These are phyloP conservation scores for Chloroclysta siterata DNA, from an alignment of 2,888 invertebrate species.

Conservation along the genomic window DNA sequence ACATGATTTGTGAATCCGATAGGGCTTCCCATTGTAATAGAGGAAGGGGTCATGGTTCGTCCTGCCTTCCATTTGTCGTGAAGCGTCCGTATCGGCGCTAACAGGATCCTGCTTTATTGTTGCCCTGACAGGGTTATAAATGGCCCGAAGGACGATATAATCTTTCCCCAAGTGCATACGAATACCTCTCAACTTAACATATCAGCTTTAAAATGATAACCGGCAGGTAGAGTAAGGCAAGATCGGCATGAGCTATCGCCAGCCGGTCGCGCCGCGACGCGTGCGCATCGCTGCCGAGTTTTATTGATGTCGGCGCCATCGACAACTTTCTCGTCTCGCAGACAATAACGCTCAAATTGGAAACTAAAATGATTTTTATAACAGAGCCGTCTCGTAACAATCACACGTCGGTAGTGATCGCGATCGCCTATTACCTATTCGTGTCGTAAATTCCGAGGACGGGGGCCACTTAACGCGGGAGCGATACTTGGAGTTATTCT, in stretches of 20 bases:
- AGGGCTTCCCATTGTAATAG: conserved; percentile 58
- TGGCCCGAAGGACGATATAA: conserved; percentile 67
- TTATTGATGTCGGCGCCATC: conserved; percentile 83
- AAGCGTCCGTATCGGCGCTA: conserved; percentile 59
- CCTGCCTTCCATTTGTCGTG: conserved; percentile 70
- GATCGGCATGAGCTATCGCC: conserved; percentile 64
- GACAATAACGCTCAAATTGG: conserved; percentile 81
- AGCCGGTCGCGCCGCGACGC: conserved; percentile 54
- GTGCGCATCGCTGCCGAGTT: conserved; percentile 68
- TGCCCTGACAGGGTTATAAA: conserved; percentile 75
- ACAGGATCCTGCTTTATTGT: conserved; percentile 76
- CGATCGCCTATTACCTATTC: conserved; percentile 62
- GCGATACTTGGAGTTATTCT: conserved; percentile 76
- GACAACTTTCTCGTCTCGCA: conserved; percentile 80
- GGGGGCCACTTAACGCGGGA: conserved; percentile 78
- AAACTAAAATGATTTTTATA: conserved; percentile 79
- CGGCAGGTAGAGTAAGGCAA: conserved; percentile 55
- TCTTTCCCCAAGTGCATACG: conserved; percentile 49
- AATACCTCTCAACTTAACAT: conserved; percentile 59
- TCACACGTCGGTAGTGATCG: conserved; percentile 61
- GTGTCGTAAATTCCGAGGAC: conserved; percentile 76
- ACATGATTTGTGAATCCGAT: conserved; percentile 57
- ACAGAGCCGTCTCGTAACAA: conserved; percentile 59
- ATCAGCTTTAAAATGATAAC: conserved; percentile 68
- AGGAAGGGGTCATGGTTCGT: conserved; percentile 65